A percentile compares a stretch with the other conserved stretches of the same genome.
phyloP scores from a whole-genome alignment of 2,888 invertebrate genomes.

The Parthenolecanium corni region DNA sequence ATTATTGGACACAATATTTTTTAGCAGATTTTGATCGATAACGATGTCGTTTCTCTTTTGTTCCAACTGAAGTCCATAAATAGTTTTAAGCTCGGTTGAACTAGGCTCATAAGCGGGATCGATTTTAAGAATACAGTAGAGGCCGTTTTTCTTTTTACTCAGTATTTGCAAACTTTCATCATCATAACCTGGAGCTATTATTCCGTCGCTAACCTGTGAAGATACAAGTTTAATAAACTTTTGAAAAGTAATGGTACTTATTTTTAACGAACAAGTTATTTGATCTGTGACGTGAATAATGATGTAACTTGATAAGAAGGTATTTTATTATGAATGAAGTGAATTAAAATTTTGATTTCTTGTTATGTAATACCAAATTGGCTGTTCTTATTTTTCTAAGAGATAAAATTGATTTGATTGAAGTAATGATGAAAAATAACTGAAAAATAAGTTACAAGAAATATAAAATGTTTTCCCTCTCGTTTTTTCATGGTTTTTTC shows the following conservation, averaged over 20 bases:
- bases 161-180: conserved; percentile 71
- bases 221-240: conserved; percentile 3
- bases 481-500: too few species aligned
- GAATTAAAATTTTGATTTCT: too few species aligned
- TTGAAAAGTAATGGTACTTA: background rate
- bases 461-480: too few species aligned
- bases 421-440: too few species aligned
- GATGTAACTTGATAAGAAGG: too few species aligned
- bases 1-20: conserved; percentile 64
- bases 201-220: conserved; percentile 87
- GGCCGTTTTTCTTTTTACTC: conserved; percentile 88
- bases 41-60: conserved; percentile 81
- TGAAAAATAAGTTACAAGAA: too few species aligned
- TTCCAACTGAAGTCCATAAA: conserved; percentile 74
- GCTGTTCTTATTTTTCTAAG: too few species aligned
- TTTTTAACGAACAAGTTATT: too few species aligned
- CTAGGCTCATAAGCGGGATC: conserved; percentile 75
- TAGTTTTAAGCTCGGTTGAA: conserved; percentile 63
- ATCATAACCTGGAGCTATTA: conserved; percentile 87
- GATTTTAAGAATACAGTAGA: conserved; percentile 83
- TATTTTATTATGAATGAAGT: too few species aligned
- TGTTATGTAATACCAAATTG: too few species aligned
- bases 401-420: too few species aligned
- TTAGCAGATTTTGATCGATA: conserved; percentile 64
- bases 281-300: too few species aligned